A percentile compares a stretch with the other conserved stretches of the same genome.
phyloP scores from a whole-genome alignment of 1,140 invertebrate genomes.

The Thaumatotibia leucotreta region DNA sequence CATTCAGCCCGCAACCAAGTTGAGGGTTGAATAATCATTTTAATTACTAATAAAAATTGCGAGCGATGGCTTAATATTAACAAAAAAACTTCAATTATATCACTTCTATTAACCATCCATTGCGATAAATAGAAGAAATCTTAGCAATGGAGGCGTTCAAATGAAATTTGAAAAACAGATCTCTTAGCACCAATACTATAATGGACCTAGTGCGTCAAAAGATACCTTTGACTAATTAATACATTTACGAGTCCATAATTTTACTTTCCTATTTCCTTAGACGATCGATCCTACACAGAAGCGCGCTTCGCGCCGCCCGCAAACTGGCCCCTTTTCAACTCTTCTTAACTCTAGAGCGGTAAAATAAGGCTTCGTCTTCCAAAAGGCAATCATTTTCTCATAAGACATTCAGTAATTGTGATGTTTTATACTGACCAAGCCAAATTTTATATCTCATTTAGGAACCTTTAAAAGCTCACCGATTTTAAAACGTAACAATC shows the following conservation, averaged over 20 bases:
- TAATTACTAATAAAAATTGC: conserved; percentile 21
- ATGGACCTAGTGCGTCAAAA: conserved; percentile 6
- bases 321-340: conserved; percentile 59
- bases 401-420: conserved; percentile 36
- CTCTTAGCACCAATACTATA: conserved; percentile 60
- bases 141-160: conserved; percentile 29
- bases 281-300: conserved; percentile 22
- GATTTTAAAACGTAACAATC: conserved; percentile 48
- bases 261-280: background rate
- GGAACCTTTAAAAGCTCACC: conserved; percentile 44
- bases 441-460: conserved; percentile 38
- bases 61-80: conserved; percentile 28
- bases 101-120: conserved; percentile 26
- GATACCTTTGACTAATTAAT: conserved; percentile 3
- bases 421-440: conserved; percentile 27
- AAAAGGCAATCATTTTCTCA: conserved; percentile 51
- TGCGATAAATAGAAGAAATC: conserved; percentile 21
- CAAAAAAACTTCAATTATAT: conserved; percentile 28
- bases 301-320: conserved; percentile 31
- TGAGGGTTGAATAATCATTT: conserved; percentile 24
- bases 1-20: conserved; percentile 25
- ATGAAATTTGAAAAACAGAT: conserved; percentile 54
- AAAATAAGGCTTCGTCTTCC: conserved; percentile 55
- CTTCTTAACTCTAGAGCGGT: conserved; percentile 55
- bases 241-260: conserved; percentile 1